These are phyloP conservation scores for Agrotis segetum DNA, from an alignment of 2,888 invertebrate genomes.

Conservation along the genomic window DNA sequence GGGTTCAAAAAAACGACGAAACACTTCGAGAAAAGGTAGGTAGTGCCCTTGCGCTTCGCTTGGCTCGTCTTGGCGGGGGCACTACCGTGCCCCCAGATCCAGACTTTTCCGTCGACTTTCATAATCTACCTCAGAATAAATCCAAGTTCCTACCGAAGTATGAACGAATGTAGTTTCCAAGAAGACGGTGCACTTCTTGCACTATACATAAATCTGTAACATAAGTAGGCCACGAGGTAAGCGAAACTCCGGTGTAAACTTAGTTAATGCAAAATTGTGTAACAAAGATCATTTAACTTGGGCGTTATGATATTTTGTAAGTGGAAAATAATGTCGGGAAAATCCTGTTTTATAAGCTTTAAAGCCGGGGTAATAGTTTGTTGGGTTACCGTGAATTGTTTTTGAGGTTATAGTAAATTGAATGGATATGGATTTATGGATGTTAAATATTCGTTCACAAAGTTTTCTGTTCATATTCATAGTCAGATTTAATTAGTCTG, in stretches of 20 bases:
- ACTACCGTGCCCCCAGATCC: too few species aligned
- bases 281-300: constrained; percentile 62
- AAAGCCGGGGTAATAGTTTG: constrained; percentile 16
- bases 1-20: too few species aligned
- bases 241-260: constrained; percentile 55
- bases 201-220: constrained; percentile 53
- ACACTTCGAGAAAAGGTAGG: too few species aligned
- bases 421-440: not conserved
- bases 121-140: constrained; percentile 34
- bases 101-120: not conserved
- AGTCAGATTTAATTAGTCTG: too few species aligned
- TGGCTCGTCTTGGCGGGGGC: too few species aligned
- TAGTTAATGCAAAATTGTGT: constrained; percentile 57
- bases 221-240: constrained; percentile 54
- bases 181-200: constrained; percentile 27
- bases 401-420: not conserved
- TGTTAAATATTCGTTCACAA: not conserved
- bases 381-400: not conserved
- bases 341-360: constrained; percentile 18
- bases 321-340: constrained; percentile 37
- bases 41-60: too few species aligned
- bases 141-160: constrained; percentile 16
- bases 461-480: too few species aligned
- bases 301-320: constrained; percentile 43
- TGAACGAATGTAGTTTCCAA: constrained; percentile 33